Evolutionary conservation across 2,888 invertebrate genomes (phyloP).

Genomic region (Epirrita christyi): DNA sequence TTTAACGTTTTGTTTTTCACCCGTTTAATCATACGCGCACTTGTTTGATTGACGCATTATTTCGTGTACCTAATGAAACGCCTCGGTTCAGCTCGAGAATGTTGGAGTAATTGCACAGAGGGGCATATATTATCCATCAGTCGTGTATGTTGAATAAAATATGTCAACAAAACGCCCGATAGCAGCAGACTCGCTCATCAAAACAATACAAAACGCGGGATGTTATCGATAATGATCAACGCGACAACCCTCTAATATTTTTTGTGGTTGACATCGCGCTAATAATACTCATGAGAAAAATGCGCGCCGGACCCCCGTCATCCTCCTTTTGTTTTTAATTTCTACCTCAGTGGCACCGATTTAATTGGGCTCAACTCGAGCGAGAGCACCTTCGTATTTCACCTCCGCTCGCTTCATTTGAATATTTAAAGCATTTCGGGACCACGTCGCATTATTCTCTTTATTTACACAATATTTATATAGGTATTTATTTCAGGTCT

Average conservation of each 20-base stretch:
- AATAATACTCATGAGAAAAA: conserved; percentile 85
- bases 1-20: conserved; percentile 69
- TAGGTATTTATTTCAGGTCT: conserved; percentile 75
- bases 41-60: conserved; percentile 68
- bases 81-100: conserved; percentile 18
- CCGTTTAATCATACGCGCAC: conserved; percentile 59
- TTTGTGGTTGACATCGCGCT: conserved; percentile 84
- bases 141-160: conserved; percentile 65
- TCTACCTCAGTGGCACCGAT: conserved; percentile 85
- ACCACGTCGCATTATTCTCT: conserved; percentile 78
- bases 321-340: conserved; percentile 84
- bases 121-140: conserved; percentile 69
- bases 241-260: conserved; percentile 80
- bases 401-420: conserved; percentile 83
- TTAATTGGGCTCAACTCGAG: conserved; percentile 83
- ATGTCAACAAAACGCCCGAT: conserved; percentile 74
- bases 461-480: conserved; percentile 84
- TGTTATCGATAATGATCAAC: conserved; percentile 81
- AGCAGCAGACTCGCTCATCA: conserved; percentile 74
- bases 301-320: conserved; percentile 80
- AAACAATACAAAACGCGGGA: conserved; percentile 83
- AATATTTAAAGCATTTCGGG: conserved; percentile 84
- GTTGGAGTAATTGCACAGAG: conserved; percentile 45
- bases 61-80: conserved; percentile 46
- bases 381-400: conserved; percentile 84